These are phyloP conservation scores for Vanessa atalanta DNA, from an alignment of 1,140 invertebrate species.

Conservation along the genomic window DNA sequence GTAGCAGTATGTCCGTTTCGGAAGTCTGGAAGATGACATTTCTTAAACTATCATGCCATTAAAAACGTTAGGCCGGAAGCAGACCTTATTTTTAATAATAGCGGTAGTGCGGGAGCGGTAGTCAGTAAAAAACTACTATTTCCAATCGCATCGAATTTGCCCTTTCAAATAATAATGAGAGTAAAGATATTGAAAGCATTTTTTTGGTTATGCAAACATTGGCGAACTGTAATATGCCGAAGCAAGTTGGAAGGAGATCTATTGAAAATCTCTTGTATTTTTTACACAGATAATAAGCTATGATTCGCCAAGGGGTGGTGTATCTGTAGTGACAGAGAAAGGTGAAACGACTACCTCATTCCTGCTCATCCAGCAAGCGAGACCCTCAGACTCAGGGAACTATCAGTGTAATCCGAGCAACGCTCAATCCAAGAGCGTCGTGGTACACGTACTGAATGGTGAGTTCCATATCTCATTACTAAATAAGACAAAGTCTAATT, in stretches of 20 bases:
- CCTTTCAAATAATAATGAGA: too few relatives aligned
- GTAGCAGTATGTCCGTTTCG: too few relatives aligned
- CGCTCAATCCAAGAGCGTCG: conserved; percentile 92
- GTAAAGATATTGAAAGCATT: too few relatives aligned
- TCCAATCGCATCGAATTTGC: too few relatives aligned
- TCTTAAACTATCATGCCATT: too few relatives aligned
- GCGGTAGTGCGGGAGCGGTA: accelerated
- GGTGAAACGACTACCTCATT: conserved; percentile 92
- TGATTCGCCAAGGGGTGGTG: conserved; percentile 86
- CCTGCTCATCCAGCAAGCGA: conserved; percentile 90
- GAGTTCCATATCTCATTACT: conserved; percentile 73
- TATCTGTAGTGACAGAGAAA: conserved; percentile 92
- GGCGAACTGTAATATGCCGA: conserved; percentile 1
- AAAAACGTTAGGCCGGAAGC: too few relatives aligned
- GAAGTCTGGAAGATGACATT: too few relatives aligned
- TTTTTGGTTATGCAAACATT: too few relatives aligned
- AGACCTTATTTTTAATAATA: too few relatives aligned
- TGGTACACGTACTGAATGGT: conserved; percentile 95
- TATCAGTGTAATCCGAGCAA: conserved; percentile 94
- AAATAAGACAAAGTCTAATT: neutral
- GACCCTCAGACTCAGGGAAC: conserved; percentile 88
- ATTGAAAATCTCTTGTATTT: conserved; percentile 5
- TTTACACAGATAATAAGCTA: conserved; percentile 66
- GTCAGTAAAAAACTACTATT: too few relatives aligned
- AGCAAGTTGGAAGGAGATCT: neutral